Base-by-base conservation (phyloP, 2,888 invertebrate species). In the Cephonodes hylas region DNA sequence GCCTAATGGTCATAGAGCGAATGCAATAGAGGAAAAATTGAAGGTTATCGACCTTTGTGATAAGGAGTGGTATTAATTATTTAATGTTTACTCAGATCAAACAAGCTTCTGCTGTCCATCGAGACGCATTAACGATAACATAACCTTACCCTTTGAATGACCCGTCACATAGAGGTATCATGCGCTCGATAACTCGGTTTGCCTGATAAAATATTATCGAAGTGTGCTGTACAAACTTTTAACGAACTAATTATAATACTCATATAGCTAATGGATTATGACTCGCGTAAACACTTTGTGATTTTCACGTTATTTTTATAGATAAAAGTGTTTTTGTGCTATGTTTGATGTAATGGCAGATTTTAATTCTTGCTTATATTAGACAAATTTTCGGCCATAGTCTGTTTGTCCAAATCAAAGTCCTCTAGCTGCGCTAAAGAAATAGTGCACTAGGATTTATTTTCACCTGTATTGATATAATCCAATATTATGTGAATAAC, bases 91-190 rank as follows among this genome's bases (percentile, higher is more conserved):
- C 27, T 59, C 20, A 31, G 44, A 25, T 4, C 42, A 15, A 59
- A 59, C 44, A 59, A 44, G 27, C 42, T 48, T 20, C 31, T 44
- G 15, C 44, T 38, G 59, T 59, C 59, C 48, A 58, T 10, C 22
- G 46, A 13, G 1, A 27, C 48, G 38, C 38, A n/a, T 5, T 60
- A 5, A 23, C 23, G 59, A 62, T 62, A 62, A 59, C 53, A 18
- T 31, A 53, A 53, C 62, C 59, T 25, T 42, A 62, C 59, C 59
- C 53, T 53, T 53, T 59, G 48, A 44, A 20, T 62, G 62, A 62
- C 59, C 62, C 56, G 25, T 23, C 48, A 6, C 27, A 44, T 10
- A 10, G 23, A 62, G 53, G 53, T 62, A 62, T 59, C 59, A 59
- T 31, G 59, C 20, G 42, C 7, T 20, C 42, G 58, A 59, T 59